Base-by-base conservation (phyloP, 1,140 invertebrate species). In the Medauroidea extradentata region DNA sequence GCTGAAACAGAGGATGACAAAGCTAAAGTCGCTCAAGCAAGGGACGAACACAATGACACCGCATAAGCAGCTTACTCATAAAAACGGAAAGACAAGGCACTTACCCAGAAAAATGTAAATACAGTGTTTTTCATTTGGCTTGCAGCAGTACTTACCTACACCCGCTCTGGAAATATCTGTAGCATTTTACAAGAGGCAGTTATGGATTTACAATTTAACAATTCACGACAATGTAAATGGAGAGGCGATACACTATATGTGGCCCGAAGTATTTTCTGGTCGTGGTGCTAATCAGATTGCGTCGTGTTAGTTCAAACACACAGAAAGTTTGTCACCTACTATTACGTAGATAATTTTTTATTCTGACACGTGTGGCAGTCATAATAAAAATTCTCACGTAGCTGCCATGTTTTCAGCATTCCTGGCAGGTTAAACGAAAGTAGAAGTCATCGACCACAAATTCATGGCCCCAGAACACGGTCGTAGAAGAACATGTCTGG, bases 351-450 rank as follows among this genome's bases (percentile, higher is more conserved):
- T 68, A 24, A 67, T 63, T 49, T 62, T 72, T 34, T 71, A 71
- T 60, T 73, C 66, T 50, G 70, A 74, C 55, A 64, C 57, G 11
- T 73, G 72, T 18, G 51, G 29, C 14, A 67, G 71, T 3, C 73
- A 73, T 60, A 74, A 72, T 59, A 72, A 71, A 61, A 73, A 73
- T 55, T 59, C 57, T 50, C 59, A 64, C 51, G 46, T 71, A 18
- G 24, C 55, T 46, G 57, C 58, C 16, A 68, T 69, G 66, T 68
- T 66, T 44, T 53, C 65, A 13, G 44, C 42, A 16, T 18, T 43
- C 9, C 48, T 66, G 11, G 38, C 25, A 21, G 54, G 14, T 3
- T 29, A 54, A n/a, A 16, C 43, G 21, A 52, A 43, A 19, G 48
- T 63, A 14, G 56, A 58, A 43, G 43, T 59, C 18, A 54, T 63